Evolutionary conservation across 2,113 vertebrate species (phyloP), one percentile per base, ranked within the genome.

Genomic region (Clarias macrocephalus): DNA sequence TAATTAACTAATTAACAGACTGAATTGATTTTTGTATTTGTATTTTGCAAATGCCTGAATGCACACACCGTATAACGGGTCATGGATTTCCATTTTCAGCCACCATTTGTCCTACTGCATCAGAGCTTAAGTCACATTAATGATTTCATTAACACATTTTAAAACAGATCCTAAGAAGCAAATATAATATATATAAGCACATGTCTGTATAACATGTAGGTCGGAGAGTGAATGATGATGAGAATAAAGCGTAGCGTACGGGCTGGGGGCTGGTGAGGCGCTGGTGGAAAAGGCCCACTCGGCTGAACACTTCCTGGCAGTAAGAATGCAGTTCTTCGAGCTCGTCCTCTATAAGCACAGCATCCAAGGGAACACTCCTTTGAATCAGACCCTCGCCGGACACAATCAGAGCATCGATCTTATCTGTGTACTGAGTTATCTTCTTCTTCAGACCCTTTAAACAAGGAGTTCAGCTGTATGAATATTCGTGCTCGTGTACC

Each of bases 291-390:
- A 97, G 96, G 42, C 96, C 96, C 52, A 99, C 97, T 33, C 97
- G 92, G 87, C 97, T 94, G 57, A 99, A 99, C 79, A 99, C 98
- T 66, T 98, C 96, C 93, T 99, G 98, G 88, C 97, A 99, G 92
- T 98, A 99, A 5, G 95, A 94, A 88, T 97, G 96, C 3, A 99
- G 96, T 15, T 99, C 97, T 91, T 98, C 96, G 85, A 99, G 86
- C 88, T 99, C 97, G 0, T 98, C 97, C 76, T 99, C 98, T 3
- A 99, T 98, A 63, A 97, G 90, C 0, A 83, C 95, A 0, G 97
- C 97, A 3, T 99, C 98, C 84, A 94, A 91, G 0, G 96, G 96
- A 52, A 96, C 96, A 0, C 98, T 98, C 93, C 95, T 97, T 93
- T 98, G 97, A 89, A 99, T 99, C 87, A 99, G 92, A 85, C 95